These are phyloP conservation scores for Thelaira solivaga DNA, from an alignment of 2,888 invertebrate genomes.

Conservation along the genomic window DNA sequence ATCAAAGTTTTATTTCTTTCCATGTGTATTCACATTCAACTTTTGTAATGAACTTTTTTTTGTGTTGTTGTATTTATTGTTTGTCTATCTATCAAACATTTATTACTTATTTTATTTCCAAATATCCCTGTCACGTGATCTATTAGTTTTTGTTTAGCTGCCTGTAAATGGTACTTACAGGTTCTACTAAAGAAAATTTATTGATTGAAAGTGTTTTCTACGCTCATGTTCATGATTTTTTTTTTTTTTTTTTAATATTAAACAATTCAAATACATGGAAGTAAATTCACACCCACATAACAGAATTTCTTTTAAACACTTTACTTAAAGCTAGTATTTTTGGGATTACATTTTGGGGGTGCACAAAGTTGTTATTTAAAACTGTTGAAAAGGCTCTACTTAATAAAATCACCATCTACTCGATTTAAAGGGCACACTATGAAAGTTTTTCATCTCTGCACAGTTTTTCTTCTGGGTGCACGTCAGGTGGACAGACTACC, in stretches of 20 bases:
- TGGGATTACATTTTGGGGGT: too few species aligned
- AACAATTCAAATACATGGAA: constrained; percentile 7
- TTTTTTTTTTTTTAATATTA: not conserved
- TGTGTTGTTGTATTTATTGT: not conserved
- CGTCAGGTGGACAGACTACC: too few species aligned
- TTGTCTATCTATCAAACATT: constrained; percentile 54
- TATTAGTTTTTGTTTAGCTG: constrained; percentile 39
- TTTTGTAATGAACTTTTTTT: constrained; percentile 24
- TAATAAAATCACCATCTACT: too few species aligned
- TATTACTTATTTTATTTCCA: constrained; percentile 43
- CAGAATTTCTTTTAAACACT: too few species aligned
- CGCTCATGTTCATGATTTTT: not conserved
- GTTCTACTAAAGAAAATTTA: not conserved
- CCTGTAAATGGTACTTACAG: not conserved
- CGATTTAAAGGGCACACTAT: too few species aligned
- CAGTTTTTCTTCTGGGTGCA: too few species aligned
- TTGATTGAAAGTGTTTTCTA: constrained; percentile 16
- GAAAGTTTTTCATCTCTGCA: too few species aligned
- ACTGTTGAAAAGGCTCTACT: too few species aligned
- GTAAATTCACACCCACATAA: too few species aligned
- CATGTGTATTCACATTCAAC: too few species aligned
- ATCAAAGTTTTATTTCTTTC: constrained; percentile 30
- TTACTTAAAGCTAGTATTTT: too few species aligned
- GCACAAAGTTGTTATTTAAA: too few species aligned
- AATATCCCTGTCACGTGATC: constrained; percentile 59